Conservation (phyloP, 2,797 vertebrate genomes). For the Pipistrellus pipistrellus region DNA sequence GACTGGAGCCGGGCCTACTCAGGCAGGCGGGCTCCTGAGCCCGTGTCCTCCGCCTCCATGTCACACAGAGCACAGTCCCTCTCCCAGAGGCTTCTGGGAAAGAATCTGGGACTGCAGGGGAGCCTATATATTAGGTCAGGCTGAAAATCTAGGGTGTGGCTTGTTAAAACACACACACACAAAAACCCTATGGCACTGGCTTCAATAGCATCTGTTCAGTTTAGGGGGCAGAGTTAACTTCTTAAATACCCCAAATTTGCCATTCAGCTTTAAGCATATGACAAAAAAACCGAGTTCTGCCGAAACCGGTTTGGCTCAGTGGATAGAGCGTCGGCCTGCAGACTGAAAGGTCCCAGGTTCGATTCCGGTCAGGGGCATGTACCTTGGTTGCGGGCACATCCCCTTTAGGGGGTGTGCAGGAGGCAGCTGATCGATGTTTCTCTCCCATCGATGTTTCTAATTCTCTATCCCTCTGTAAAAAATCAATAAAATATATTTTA, state of each 20-base stretch:
- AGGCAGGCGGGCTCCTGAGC: not conserved
- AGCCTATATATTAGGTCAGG: not conserved
- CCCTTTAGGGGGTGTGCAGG: no score
- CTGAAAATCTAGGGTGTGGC: constrained; percentile 40
- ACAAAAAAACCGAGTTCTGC: not conserved
- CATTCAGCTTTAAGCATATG: constrained; percentile 21
- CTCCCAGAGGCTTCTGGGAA: not conserved
- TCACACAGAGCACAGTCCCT: not conserved
- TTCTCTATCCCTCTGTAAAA: no score
- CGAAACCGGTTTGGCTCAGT: no score
- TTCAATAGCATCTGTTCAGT: constrained; percentile 37
- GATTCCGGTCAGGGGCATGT: no score
- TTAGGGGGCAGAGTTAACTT: constrained; percentile 9
- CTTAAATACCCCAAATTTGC: not conserved
- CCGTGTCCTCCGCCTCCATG: not conserved
- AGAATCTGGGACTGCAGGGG: not conserved
- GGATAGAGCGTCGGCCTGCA: no score
- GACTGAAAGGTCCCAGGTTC: no score
- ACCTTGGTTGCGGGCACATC: no score
- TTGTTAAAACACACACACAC: not conserved
- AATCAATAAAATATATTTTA: no score
- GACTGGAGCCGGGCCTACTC: not conserved
- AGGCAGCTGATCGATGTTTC: no score
- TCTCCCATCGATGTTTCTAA: no score
- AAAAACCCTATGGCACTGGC: not conserved